Evolutionary conservation across 2,113 vertebrate genomes (phyloP).

Genomic region (Epinephelus cyanopodus): DNA sequence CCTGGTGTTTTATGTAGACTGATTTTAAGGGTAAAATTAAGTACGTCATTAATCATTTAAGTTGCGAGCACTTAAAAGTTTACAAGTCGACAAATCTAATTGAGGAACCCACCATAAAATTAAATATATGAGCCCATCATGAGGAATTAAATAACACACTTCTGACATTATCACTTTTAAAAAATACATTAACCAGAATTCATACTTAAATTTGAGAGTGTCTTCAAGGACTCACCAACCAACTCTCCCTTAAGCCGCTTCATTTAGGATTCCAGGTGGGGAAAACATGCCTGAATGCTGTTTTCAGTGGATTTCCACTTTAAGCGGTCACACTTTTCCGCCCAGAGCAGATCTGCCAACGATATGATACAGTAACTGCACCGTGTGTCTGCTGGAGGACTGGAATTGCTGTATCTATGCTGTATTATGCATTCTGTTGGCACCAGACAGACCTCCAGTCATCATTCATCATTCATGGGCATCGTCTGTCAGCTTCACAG

Average conservation of each 20-base stretch:
- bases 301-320: slow-evolving; percentile 40
- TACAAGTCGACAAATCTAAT: not conserved
- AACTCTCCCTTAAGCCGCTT: slow-evolving; percentile 20
- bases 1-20: not conserved
- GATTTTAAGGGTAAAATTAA: not conserved
- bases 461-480: slow-evolving; percentile 79
- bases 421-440: slow-evolving; percentile 69
- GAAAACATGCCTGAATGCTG: slow-evolving; percentile 10
- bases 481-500: slow-evolving; percentile 71
- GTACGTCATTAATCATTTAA: not conserved
- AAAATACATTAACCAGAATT: not conserved
- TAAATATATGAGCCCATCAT: not conserved
- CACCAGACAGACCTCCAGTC: slow-evolving; percentile 67
- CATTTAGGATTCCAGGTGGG: slow-evolving; percentile 17
- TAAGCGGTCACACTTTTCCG: slow-evolving; percentile 24
- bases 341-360: slow-evolving; percentile 33
- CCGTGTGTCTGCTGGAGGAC: slow-evolving; percentile 39
- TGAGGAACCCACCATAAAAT: not conserved
- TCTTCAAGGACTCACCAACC: not conserved
- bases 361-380: slow-evolving; percentile 44
- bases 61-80: not conserved
- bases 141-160: not conserved
- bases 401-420: slow-evolving; percentile 38
- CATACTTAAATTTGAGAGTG: not conserved
- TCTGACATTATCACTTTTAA: not conserved